A percentile compares a stretch with the other conserved stretches of the same genome.
Conservation (phyloP, 1,140 invertebrate species). For the Geopemphigus sp. region DNA sequence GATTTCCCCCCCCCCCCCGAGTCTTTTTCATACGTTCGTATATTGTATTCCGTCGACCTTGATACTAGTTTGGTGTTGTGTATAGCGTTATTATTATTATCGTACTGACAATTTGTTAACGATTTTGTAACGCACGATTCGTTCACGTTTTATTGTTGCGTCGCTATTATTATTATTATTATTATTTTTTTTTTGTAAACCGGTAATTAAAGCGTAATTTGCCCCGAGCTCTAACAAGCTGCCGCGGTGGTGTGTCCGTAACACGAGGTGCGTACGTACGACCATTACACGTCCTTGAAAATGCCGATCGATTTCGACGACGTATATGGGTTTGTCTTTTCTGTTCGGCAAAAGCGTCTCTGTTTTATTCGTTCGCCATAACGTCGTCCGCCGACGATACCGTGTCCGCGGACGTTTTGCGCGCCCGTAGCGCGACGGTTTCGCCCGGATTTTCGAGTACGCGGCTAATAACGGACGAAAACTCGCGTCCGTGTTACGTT, state of each 20-base stretch:
- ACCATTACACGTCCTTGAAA: slow-evolving; percentile 18
- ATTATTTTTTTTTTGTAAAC: slow-evolving; percentile 36
- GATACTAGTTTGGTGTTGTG: slow-evolving; percentile 45
- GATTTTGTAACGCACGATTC: slow-evolving; percentile 49
- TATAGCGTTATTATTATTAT: background rate
- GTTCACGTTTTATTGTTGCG: slow-evolving; percentile 48
- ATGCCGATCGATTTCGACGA: slow-evolving; percentile 35
- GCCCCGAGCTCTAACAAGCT: slow-evolving; percentile 20
- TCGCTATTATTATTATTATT: slow-evolving; percentile 15
- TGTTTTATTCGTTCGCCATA: background rate
- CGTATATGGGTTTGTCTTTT: background rate
- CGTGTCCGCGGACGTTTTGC: background rate
- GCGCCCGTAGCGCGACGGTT: background rate
- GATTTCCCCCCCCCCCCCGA: too few relatives aligned
- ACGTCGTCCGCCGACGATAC: background rate
- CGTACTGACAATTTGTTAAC: slow-evolving; percentile 41
- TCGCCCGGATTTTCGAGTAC: too few relatives aligned
- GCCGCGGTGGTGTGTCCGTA: slow-evolving; percentile 22
- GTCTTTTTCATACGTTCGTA: background rate
- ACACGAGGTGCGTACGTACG: background rate
- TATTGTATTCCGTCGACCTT: slow-evolving; percentile 38
- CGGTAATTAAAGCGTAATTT: slow-evolving; percentile 49
- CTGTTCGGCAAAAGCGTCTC: background rate
- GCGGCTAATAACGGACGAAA: too few relatives aligned
- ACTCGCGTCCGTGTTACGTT: too few relatives aligned